These are phyloP conservation scores for Hippoglossus stenolepis DNA, from an alignment of 2,113 vertebrate species.

Conservation along the genomic window DNA sequence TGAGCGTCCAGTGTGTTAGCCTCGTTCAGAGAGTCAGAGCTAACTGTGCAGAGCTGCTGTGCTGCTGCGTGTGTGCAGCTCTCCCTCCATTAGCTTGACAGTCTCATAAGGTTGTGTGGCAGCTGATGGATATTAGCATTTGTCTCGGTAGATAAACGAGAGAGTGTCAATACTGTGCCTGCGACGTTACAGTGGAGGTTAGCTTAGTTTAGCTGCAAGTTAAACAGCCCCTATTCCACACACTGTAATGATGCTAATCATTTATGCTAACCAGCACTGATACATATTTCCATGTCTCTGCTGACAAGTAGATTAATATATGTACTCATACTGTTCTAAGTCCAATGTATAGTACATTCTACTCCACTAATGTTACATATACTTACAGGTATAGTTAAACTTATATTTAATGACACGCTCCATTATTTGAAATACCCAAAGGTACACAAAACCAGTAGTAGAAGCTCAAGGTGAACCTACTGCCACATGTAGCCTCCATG, in stretches of 20 bases:
- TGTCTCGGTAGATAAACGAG: too few relatives aligned
- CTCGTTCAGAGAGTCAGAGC: constrained; percentile 10
- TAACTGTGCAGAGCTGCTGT: background rate
- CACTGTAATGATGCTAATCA: too few relatives aligned
- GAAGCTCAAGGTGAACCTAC: background rate
- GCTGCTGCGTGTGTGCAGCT: background rate
- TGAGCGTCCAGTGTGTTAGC: constrained; percentile 17
- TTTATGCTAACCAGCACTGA: too few relatives aligned
- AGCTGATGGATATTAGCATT: background rate
- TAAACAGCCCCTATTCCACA: background rate
- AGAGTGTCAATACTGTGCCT: too few relatives aligned
- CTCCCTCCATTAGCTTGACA: background rate
- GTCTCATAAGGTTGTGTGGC: background rate
- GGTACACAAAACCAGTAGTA: background rate
- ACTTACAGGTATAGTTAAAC: too few relatives aligned
- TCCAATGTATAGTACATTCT: too few relatives aligned
- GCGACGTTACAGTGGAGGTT: background rate
- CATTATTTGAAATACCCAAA: background rate
- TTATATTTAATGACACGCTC: too few relatives aligned
- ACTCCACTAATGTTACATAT: too few relatives aligned
- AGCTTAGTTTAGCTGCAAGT: background rate
- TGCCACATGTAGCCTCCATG: background rate
- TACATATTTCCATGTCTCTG: too few relatives aligned
- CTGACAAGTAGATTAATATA: too few relatives aligned
- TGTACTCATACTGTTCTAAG: too few relatives aligned